These are phyloP conservation scores for Oscheius sp. DNA, from an alignment of 2,888 invertebrate species.

Conservation along the genomic window DNA sequence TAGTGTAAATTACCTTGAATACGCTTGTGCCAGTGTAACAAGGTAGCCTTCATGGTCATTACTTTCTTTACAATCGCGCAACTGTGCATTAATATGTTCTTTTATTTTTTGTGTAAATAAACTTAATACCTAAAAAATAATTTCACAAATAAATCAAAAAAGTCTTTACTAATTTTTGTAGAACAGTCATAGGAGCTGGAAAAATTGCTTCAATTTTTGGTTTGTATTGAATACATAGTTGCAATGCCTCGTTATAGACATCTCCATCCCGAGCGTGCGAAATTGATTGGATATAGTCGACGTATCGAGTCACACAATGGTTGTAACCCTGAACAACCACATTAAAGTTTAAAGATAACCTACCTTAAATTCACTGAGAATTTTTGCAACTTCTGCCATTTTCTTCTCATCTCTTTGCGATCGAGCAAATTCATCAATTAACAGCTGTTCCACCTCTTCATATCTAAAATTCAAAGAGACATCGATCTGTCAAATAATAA, in stretches of 20 bases:
- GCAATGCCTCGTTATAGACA: conserved; percentile 89
- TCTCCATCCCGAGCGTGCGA: conserved; percentile 80
- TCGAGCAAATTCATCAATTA: conserved; percentile 93
- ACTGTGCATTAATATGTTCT: conserved; percentile 85
- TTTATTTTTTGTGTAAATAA: conserved; percentile 87
- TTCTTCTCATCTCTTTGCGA: conserved; percentile 87
- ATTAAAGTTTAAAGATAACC: neutral
- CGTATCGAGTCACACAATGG: conserved; percentile 94
- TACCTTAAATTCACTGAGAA: conserved; percentile 90
- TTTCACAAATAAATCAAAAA: neutral
- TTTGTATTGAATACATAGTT: conserved; percentile 87
- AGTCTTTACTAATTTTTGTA: conserved; percentile 90
- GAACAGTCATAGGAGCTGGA: conserved; percentile 92
- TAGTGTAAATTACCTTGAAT: conserved; percentile 81
- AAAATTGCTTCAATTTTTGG: conserved; percentile 84
- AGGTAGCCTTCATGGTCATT: conserved; percentile 89
- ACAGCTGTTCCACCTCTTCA: conserved; percentile 75
- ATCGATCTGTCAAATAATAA: too few species aligned
- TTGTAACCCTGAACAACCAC: conserved; percentile 81
- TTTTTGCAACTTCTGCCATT: conserved; percentile 92
- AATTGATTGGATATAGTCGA: conserved; percentile 89
- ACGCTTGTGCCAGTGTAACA: conserved; percentile 87
- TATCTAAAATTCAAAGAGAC: conserved; percentile 59
- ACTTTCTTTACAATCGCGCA: conserved; percentile 78
- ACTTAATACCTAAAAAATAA: conserved; percentile 78